Percentiles rank a stretch among this genome's conserved stretches.
Evolutionary conservation across 1,140 invertebrate species (phyloP).

Genomic region (Araneus ventricosus): DNA sequence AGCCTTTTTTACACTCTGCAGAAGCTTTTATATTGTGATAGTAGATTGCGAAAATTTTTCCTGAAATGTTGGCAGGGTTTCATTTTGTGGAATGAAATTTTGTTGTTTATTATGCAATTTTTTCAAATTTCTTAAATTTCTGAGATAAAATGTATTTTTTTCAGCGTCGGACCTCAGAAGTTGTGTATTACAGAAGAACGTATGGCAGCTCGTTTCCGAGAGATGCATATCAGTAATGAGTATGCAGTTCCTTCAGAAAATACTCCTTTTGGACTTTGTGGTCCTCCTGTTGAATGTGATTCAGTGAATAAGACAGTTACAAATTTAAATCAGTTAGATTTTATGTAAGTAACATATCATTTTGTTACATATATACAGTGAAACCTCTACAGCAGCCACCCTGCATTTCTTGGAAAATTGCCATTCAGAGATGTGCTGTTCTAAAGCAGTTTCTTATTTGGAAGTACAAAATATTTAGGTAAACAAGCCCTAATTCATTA

Average conservation of each 20-base stretch:
- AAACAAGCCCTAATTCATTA: no score
- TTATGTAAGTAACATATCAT: conserved; percentile 20
- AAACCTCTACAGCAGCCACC: no score
- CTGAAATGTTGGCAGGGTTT: no score
- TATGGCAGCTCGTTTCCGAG: conserved; percentile 75
- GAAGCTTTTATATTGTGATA: no score
- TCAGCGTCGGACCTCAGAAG: conserved; percentile 58
- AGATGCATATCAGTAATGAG: conserved; percentile 74
- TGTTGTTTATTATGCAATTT: background rate
- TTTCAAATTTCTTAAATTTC: background rate
- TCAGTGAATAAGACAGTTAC: background rate
- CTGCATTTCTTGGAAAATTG: no score
- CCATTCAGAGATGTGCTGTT: no score
- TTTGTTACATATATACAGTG: background rate
- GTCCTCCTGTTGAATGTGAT: background rate
- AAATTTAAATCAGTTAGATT: conserved; percentile 56
- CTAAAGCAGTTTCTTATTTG: no score
- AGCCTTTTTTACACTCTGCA: no score
- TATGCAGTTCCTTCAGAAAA: conserved; percentile 37
- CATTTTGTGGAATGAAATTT: no score
- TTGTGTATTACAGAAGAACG: conserved; percentile 76
- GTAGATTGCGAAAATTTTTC: no score
- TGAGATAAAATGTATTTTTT: background rate
- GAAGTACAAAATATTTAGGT: no score
- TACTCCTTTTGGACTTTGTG: background rate